Evolutionary conservation across 2,888 invertebrate species (phyloP), one percentile per base, ranked within the genome.

Genomic region (Euproctis similis): DNA sequence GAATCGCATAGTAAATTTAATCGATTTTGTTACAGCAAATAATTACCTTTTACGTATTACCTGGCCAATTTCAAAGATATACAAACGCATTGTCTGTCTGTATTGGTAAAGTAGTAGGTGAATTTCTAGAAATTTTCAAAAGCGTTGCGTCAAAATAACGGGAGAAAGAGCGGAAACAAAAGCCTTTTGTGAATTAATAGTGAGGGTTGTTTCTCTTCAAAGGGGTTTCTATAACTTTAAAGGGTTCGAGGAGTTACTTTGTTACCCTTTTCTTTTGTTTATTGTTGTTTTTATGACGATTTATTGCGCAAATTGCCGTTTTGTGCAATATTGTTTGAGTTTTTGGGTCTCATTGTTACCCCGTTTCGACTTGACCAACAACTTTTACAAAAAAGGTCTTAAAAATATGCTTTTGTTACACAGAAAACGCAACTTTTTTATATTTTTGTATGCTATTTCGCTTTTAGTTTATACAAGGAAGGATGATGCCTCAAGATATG

Each of bases 131-230:
- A 75, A 57, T 58, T n/a, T 42, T 41, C 54, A 47, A 61, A 54
- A 55, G 39, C 36, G 48, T 77, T 71, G 72, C 72, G 65, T 76
- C 68, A 72, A 73, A 62, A 60, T 76, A 80, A 75, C 72, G 67
- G 73, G 51, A 48, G 53, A 47, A n/a, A n/a, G n/a, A n/a, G 46
- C 35, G 39, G 51, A 58, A 66, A 66, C 70, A 75, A 73, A 64
- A 60, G 57, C 51, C 51, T 60, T 14, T 67, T 65, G 64, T 69
- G 50, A 46, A 50, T 60, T 70, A 59, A 72, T 77, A 66, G 55
- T 63, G 77, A 81, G 80, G 78, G 81, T 81, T 80, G 77, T 71
- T 75, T 71, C 72, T 74, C 69, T 73, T 70, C n/a, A n/a, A n/a
- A n/a, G n/a, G n/a, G n/a, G n/a, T n/a, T n/a, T n/a, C n/a, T n/a